Evolutionary conservation across 2,888 invertebrate species (phyloP).

Genomic region (Tiphia femorata): DNA sequence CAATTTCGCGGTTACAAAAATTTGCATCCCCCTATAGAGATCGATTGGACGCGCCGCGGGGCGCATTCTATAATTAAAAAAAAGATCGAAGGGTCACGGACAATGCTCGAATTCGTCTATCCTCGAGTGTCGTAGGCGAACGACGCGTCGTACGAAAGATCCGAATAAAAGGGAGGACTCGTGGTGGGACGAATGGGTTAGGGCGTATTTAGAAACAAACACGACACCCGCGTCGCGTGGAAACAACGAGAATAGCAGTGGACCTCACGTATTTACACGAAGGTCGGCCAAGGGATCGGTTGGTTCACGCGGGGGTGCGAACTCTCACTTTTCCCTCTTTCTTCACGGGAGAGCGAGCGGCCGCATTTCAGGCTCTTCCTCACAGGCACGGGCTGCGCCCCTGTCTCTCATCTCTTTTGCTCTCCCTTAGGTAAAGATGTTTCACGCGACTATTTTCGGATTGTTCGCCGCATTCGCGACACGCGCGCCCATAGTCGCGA

Average conservation of each 20-base stretch:
- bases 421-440: background rate
- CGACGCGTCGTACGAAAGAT: too few species aligned
- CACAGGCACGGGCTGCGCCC: background rate
- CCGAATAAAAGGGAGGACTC: background rate
- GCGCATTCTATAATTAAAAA: too few species aligned
- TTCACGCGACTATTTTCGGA: conserved; percentile 1
- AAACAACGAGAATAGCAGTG: background rate
- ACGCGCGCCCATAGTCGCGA: conserved; percentile 15
- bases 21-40: too few species aligned
- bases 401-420: background rate
- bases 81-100: too few species aligned
- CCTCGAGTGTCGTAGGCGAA: too few species aligned
- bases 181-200: background rate
- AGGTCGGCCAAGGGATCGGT: background rate
- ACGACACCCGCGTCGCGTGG: background rate
- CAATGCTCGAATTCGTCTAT: too few species aligned
- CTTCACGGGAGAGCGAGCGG: background rate
- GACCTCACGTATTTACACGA: background rate
- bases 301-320: background rate
- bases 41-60: too few species aligned
- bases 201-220: too few species aligned
- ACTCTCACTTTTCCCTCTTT: background rate
- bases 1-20: too few species aligned
- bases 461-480: conserved; percentile 9
- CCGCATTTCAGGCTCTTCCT: background rate